Evolutionary conservation across 1,140 invertebrate species (phyloP).

Genomic region (Zophobas morio): DNA sequence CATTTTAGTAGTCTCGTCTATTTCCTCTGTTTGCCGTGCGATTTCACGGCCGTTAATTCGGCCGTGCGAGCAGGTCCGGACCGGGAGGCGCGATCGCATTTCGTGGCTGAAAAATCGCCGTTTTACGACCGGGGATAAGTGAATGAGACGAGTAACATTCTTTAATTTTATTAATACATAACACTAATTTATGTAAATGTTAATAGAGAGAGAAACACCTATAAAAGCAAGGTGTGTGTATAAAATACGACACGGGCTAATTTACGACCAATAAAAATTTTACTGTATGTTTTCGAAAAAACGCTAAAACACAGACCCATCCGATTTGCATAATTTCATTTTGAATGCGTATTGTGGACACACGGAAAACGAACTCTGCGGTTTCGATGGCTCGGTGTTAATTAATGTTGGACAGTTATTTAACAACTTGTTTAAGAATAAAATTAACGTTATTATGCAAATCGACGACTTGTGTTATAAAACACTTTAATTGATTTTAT

Average conservation of each 20-base stretch:
- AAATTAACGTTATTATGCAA: constrained; percentile 49
- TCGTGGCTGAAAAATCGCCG: background rate
- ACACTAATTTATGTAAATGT: constrained; percentile 47
- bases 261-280: constrained; percentile 47
- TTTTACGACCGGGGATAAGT: constrained; percentile 16
- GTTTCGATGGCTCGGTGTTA: constrained; percentile 33
- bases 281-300: constrained; percentile 44
- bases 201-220: constrained; percentile 42
- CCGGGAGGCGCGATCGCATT: background rate
- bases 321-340: constrained; percentile 42
- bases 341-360: constrained; percentile 38
- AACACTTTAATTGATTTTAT: constrained; percentile 49
- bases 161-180: constrained; percentile 46
- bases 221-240: constrained; percentile 39
- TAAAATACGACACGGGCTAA: constrained; percentile 43
- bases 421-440: constrained; percentile 49
- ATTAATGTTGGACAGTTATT: constrained; percentile 47
- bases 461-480: constrained; percentile 38
- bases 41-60: too few species aligned
- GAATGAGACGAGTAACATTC: constrained; percentile 38
- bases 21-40: too few species aligned
- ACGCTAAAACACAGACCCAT: constrained; percentile 38
- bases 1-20: too few species aligned
- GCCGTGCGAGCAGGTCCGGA: background rate
- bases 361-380: constrained; percentile 4